Base-by-base conservation (phyloP, 2,797 vertebrate species). In the Poecilia wingei region DNA sequence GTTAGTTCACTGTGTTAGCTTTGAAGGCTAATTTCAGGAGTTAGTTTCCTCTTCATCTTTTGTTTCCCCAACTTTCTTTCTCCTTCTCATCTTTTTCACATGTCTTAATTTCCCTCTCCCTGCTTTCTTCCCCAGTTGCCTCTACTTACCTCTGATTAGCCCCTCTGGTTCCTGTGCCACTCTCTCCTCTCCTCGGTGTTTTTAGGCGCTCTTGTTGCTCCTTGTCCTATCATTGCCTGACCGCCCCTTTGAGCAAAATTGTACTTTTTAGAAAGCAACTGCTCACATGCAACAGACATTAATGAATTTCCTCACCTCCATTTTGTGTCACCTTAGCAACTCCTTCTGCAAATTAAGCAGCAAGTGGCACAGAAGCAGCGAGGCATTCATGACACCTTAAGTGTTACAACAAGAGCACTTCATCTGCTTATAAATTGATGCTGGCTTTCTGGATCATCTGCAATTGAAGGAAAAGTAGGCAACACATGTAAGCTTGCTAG, bases 311-410 rank as follows among this genome's bases (percentile, higher is more conserved):
- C 41, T 73, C 66, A 71, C 36, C 4, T 53, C 46, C 61, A 45
- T 69, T 73, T 73, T 77, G 22, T 80, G 66, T 77, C 25, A 57
- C 33, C 22, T 79, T 82, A 68, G 28, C 61, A 73, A 82, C 72
- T 71, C 28, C 16, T 39, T 45, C 18, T 18, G 39, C 61, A 51
- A 71, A 79, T 70, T 78, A 64, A 68, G 66, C 57, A 45, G 69
- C 0, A 8, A 57, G n/a, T 51, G 39, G 69, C 0, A 8, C 72
- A 51, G 72, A 64, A 61, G 57, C 25, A 45, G 39, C 25, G 25
- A 69, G 22, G 66, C 41, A n/a, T 69, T 69, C 25, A 45, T 43
- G 64, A 75, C 64, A 77, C 12, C 12, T 53, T 74, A 46, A 83
- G 47, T 51, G 51, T 20, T 51, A 70, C 75, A 77, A n/a, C 51